Conservation (phyloP, 2,113 vertebrate species). For the Apteryx owenii region DNA sequence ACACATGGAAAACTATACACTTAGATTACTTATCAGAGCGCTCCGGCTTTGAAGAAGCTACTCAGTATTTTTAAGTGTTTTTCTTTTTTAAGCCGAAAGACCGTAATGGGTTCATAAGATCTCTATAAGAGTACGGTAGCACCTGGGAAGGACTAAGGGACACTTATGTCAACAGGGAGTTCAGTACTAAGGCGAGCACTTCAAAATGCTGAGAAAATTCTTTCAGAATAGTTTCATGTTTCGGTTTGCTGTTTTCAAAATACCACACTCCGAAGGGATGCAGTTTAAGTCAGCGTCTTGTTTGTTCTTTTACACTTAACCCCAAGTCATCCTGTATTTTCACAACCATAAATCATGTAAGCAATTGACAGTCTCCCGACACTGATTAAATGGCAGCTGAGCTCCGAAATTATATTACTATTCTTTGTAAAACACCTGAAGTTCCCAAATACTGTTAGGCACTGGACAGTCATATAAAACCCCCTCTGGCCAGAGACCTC, state of each 20-base stretch:
- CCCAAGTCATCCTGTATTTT: slow-evolving; percentile 47
- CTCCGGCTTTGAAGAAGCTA: slow-evolving; percentile 55
- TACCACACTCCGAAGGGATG: background rate
- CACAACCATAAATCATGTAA: background rate
- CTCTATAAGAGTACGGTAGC: background rate
- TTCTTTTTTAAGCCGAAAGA: background rate
- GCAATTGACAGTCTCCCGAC: slow-evolving; percentile 34
- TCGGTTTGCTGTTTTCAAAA: slow-evolving; percentile 51
- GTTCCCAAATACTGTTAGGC: background rate
- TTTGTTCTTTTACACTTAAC: slow-evolving; percentile 68
- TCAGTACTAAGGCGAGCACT: slow-evolving; percentile 37
- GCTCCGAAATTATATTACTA: slow-evolving; percentile 5
- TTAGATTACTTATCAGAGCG: background rate
- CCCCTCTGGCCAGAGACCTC: background rate
- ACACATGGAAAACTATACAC: slow-evolving; percentile 7
- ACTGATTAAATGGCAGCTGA: slow-evolving; percentile 39
- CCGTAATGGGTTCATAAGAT: slow-evolving; percentile 30
- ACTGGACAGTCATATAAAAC: background rate
- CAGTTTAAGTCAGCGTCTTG: slow-evolving; percentile 29
- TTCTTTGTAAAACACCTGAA: slow-evolving; percentile 16
- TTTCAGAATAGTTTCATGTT: background rate
- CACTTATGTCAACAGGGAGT: slow-evolving; percentile 41
- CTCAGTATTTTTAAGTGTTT: slow-evolving; percentile 18
- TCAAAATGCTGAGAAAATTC: slow-evolving; percentile 53
- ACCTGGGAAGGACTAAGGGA: slow-evolving; percentile 31